Conservation (phyloP, 1,140 invertebrate genomes). For the Heliconius nattereri region DNA sequence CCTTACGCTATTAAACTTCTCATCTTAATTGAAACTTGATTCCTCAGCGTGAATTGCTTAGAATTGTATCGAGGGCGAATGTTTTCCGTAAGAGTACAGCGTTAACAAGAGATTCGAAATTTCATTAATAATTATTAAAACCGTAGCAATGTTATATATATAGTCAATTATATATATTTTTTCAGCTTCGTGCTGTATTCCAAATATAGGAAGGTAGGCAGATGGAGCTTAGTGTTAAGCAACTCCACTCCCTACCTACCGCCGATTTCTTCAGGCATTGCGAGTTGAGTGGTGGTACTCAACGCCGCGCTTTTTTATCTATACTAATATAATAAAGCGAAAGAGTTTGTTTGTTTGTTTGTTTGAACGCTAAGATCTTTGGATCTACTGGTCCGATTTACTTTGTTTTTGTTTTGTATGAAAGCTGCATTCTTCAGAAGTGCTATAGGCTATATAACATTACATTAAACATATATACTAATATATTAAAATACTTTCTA, state of each 20-base stretch:
- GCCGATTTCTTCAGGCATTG: background rate
- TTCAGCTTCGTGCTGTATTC: background rate
- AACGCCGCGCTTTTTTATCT: too few species aligned
- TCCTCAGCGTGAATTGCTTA: slow-evolving; percentile 33
- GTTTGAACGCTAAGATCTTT: too few species aligned
- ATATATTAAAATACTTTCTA: too few species aligned
- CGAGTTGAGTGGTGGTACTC: background rate
- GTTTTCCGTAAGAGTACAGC: background rate
- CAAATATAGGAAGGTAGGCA: background rate
- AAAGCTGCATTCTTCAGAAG: too few species aligned
- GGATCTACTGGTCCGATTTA: too few species aligned
- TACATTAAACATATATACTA: too few species aligned
- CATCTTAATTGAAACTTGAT: slow-evolving; percentile 50
- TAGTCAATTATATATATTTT: background rate
- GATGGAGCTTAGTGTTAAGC: background rate
- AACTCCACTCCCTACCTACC: background rate
- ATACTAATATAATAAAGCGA: too few species aligned
- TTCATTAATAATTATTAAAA: background rate
- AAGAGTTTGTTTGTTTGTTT: too few species aligned
- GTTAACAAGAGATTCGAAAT: background rate
- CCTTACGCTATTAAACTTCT: slow-evolving; percentile 48
- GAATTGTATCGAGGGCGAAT: slow-evolving; percentile 14
- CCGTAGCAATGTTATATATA: background rate
- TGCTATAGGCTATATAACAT: too few species aligned
- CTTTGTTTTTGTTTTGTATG: too few species aligned